These are phyloP conservation scores for Eurois occulta DNA, from an alignment of 2,888 invertebrate genomes.

Conservation along the genomic window DNA sequence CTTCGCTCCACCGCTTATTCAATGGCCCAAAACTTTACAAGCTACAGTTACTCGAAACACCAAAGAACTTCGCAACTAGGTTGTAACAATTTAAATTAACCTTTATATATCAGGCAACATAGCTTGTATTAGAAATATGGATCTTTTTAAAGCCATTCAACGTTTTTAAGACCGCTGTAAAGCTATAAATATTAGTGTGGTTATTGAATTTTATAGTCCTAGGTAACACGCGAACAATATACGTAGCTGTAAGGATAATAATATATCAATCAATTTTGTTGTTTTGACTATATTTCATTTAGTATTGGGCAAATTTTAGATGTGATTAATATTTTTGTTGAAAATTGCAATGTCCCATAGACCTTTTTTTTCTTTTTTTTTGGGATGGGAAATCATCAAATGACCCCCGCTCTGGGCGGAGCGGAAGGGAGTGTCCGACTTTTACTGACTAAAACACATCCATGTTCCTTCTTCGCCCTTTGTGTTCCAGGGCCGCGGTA, in stretches of 20 bases:
- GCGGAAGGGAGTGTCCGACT: too few species aligned
- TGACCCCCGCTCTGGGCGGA: too few species aligned
- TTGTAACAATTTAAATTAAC: constrained; percentile 48
- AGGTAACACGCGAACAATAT: neutral
- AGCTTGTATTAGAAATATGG: neutral
- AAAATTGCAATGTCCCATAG: neutral
- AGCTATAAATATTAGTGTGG: constrained; percentile 22
- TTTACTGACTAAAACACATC: too few species aligned
- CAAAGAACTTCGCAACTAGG: constrained; percentile 42
- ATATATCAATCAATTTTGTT: neutral
- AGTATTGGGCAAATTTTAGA: neutral
- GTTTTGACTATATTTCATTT: constrained; percentile 2
- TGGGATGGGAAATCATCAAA: too few species aligned
- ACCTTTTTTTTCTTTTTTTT: too few species aligned
- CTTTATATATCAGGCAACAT: constrained; percentile 33
- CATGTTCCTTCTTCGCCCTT: too few species aligned
- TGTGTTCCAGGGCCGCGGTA: too few species aligned
- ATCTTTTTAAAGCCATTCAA: neutral
- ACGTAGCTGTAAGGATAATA: neutral
- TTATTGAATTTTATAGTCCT: constrained; percentile 31
- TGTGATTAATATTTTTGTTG: neutral
- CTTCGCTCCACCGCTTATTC: constrained; percentile 5
- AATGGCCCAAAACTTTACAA: neutral
- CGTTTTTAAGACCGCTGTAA: neutral
- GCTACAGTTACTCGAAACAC: constrained; percentile 46